phyloP scores from a whole-genome alignment of 1,140 invertebrate species.

The Teleogryllus occipitalis region DNA sequence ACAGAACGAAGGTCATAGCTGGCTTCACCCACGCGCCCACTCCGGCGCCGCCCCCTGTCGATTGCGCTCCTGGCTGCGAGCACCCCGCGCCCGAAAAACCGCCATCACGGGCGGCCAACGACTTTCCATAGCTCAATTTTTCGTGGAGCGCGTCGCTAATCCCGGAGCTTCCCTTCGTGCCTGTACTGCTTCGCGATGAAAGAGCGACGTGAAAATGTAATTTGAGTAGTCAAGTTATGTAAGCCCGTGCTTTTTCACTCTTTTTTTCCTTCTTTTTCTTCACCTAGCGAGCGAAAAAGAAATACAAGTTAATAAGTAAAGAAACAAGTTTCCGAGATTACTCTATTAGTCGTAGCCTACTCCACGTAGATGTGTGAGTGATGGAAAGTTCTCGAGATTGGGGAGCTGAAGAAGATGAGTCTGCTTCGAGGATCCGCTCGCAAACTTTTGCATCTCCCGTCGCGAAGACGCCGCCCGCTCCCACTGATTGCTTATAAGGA shows the following conservation, averaged over 20 bases:
- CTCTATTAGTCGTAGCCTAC: not conserved
- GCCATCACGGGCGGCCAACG: too few species aligned
- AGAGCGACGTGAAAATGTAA: not conserved
- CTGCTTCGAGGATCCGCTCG: not conserved
- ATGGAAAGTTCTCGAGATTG: not conserved
- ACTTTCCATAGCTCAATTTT: not conserved
- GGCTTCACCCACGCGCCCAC: too few species aligned
- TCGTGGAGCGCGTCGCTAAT: not conserved
- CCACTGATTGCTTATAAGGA: not conserved
- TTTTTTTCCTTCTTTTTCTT: not conserved
- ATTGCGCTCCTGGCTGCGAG: too few species aligned
- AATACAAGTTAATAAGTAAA: slow-evolving; percentile 6
- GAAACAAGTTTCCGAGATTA: slow-evolving; percentile 1
- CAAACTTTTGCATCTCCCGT: not conserved
- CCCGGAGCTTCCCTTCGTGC: not conserved
- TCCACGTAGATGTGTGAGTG: not conserved
- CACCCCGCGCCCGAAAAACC: too few species aligned
- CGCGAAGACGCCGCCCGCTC: not conserved
- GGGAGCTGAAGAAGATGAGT: not conserved
- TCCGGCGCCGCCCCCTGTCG: too few species aligned
- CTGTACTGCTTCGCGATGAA: not conserved
- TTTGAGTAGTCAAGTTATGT: not conserved
- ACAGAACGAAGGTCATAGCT: not conserved
- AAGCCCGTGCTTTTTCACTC: not conserved
- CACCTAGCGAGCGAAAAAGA: not conserved